Evolutionary conservation across 2,113 vertebrate genomes (phyloP).

Genomic region (Lamprotornis superbus): DNA sequence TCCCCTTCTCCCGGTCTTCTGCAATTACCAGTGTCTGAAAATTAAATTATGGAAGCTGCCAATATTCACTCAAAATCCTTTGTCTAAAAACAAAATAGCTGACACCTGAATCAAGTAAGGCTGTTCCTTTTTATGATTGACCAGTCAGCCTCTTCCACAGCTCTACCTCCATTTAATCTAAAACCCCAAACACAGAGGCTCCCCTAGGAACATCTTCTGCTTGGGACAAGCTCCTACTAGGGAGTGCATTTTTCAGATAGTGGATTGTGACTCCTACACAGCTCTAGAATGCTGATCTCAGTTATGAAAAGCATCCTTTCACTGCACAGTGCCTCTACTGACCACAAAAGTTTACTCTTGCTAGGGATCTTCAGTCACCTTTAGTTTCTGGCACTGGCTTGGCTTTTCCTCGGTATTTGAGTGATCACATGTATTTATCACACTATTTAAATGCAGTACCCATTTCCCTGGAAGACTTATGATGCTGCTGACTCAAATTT

Average conservation of each 20-base stretch:
- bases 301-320: not conserved
- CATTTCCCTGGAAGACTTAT: not conserved
- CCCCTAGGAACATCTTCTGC: not conserved
- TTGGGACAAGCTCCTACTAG: not conserved
- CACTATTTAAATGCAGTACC: not conserved
- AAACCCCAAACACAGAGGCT: not conserved
- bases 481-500: not conserved
- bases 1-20: fast-evolving
- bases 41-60: not conserved
- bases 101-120: not conserved
- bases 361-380: not conserved
- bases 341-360: not conserved
- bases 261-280: not conserved
- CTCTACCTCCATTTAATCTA: not conserved
- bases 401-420: not conserved
- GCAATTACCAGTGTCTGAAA: not conserved
- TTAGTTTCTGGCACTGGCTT: not conserved
- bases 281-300: not conserved
- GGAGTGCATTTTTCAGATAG: not conserved
- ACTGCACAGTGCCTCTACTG: not conserved
- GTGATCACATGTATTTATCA: not conserved
- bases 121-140: not conserved
- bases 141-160: not conserved
- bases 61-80: not conserved
- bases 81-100: not conserved